phyloP scores from a whole-genome alignment of 1,140 invertebrate genomes.

The Macrobrachium rosenbergii region DNA sequence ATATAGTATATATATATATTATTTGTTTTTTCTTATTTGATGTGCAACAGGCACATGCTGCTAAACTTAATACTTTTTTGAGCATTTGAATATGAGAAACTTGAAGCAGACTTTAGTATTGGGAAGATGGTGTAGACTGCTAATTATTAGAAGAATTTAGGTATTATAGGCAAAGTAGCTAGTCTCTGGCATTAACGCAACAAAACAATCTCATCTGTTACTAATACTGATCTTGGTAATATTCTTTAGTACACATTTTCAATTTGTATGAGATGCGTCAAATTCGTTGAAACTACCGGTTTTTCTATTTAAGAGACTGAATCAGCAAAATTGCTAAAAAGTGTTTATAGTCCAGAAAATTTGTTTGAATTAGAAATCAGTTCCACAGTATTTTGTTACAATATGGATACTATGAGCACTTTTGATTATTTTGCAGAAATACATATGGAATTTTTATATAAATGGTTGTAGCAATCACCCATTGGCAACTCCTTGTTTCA shows the following conservation, averaged over 20 bases:
- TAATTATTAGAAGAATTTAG: slow-evolving; percentile 30
- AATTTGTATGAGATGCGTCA: slow-evolving; percentile 18
- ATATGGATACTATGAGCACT: too few relatives aligned
- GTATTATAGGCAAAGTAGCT: slow-evolving; percentile 56
- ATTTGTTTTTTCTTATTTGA: too few relatives aligned
- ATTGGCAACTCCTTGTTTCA: too few relatives aligned
- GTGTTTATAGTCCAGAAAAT: background rate
- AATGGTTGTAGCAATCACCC: too few relatives aligned
- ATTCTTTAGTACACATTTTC: slow-evolving; percentile 34
- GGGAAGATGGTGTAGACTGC: slow-evolving; percentile 56
- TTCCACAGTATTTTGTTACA: too few relatives aligned
- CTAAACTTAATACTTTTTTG: slow-evolving; percentile 40
- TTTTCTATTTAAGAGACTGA: too few relatives aligned
- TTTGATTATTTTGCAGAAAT: too few relatives aligned
- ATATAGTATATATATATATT: slow-evolving; percentile 45
- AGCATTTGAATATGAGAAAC: slow-evolving; percentile 33
- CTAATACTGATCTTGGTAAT: slow-evolving; percentile 48
- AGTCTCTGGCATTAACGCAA: slow-evolving; percentile 61
- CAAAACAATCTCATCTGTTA: slow-evolving; percentile 43
- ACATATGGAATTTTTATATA: too few relatives aligned
- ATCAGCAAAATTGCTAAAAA: slow-evolving; percentile 37
- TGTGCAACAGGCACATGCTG: too few relatives aligned
- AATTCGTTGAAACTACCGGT: too few relatives aligned
- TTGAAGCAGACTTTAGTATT: slow-evolving; percentile 54
- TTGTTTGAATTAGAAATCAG: too few relatives aligned